Base-by-base conservation (phyloP, 2,888 invertebrate species). In the Apodemia hepburni region DNA sequence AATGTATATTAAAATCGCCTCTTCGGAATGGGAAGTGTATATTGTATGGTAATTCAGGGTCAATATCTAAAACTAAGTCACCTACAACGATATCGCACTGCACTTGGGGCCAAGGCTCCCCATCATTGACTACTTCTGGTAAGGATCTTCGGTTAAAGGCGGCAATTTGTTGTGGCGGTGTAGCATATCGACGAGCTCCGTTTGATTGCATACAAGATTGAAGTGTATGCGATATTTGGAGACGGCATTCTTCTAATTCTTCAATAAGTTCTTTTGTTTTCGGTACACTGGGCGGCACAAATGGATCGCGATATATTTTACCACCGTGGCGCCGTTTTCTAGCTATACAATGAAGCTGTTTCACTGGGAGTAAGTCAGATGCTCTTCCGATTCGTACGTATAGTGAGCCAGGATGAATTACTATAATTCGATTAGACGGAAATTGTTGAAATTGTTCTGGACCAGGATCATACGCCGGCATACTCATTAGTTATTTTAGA, bases 371-470 rank as follows among this genome's bases (percentile, higher is more conserved):
- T 3, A 97, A 90, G 82, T 98, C 98, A 0, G 98, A 97, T 1
- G 98, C 98, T 72, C 97, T 90, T 0, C 98, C 98, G 77, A 98
- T 96, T 67, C 98, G 92, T 29, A 98, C 93, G 81, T 97, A 95
- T 59, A 96, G 93, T 0, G 98, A 98, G 8, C 98, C 98, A 22
- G 98, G 98, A 79, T 98, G 98, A 63, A 98, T 97, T n/a, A 98
- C 95, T 65, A 99, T 95, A 54, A 97, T 96, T 66, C 95, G 95
- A 74, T 96, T 95, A 0, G 96, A 95, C 73, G 95, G 95, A 68
- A 95, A 93, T 80, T 95, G 94, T 89, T 95, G 84, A 68, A 92
- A 92, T 69, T 84, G 86, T 64, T 87, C 89, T 38, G 85, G 82
- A 27, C 79, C 84, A 58, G 85, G 76, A 68, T 92, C 92, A 65